These are phyloP conservation scores for Erethizon dorsatum DNA, from an alignment of 2,797 vertebrate genomes.

Conservation along the genomic window DNA sequence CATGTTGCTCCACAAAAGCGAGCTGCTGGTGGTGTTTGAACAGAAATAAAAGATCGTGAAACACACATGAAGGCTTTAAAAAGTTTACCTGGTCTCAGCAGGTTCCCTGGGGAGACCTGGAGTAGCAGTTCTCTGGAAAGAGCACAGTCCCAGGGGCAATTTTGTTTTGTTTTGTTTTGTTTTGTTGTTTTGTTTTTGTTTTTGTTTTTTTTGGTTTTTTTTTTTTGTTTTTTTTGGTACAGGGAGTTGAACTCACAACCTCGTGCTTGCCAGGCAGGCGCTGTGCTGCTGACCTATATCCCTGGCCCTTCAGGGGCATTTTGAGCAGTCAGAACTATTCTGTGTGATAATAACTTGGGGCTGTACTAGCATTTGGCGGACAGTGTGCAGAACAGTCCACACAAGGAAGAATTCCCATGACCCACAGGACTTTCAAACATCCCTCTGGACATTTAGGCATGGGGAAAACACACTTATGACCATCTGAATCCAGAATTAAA, in stretches of 20 bases:
- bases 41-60: not conserved
- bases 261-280: too few species aligned
- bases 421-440: constrained; percentile 10
- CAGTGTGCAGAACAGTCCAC: not conserved
- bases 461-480: not conserved
- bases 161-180: too few species aligned
- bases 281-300: too few species aligned
- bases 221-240: too few species aligned
- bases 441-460: constrained; percentile 16
- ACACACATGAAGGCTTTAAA: not conserved
- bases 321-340: not conserved
- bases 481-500: constrained; percentile 18
- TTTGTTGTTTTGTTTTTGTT: too few species aligned
- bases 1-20: not conserved
- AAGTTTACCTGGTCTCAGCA: not conserved
- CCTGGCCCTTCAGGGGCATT: not conserved
- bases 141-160: not conserved
- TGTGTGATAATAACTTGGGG: not conserved
- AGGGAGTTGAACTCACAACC: too few species aligned
- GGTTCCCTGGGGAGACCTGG: not conserved
- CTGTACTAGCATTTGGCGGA: not conserved
- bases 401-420: not conserved
- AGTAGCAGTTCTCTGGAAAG: not conserved
- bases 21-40: not conserved
- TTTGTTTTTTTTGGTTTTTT: too few species aligned